Conservation (phyloP, 2,113 vertebrate species). For the rabbit (Oryctolagus cuniculus) region DNA sequence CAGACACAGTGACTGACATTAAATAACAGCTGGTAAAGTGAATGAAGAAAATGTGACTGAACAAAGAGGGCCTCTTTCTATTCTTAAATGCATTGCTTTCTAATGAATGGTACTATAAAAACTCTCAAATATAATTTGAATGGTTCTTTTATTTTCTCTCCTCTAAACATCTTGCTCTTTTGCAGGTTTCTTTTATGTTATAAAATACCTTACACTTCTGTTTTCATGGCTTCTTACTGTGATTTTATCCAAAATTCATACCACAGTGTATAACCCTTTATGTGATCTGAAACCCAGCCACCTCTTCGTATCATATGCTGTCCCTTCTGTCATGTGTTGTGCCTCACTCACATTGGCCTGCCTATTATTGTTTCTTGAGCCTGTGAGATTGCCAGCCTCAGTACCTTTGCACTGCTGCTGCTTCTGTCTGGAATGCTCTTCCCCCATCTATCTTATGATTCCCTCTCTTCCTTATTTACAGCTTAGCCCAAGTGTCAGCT, state of each 20-base stretch:
- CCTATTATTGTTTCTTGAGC: not conserved
- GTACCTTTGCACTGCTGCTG: not conserved
- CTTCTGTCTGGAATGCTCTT: not conserved
- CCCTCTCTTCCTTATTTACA: not conserved
- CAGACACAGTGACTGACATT: not conserved
- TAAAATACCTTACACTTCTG: not conserved
- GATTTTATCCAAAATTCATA: constrained; percentile 29
- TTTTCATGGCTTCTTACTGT: constrained; percentile 12
- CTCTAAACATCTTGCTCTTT: not conserved
- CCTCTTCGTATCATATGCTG: not conserved
- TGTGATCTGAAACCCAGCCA: not conserved
- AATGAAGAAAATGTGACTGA: constrained; percentile 48
- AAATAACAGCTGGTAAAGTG: constrained; percentile 7
- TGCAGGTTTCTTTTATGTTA: not conserved
- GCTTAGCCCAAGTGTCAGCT: not conserved
- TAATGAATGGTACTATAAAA: constrained; percentile 47
- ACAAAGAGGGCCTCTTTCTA: not conserved
- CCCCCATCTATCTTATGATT: not conserved
- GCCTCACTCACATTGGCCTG: not conserved
- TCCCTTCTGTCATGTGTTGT: not conserved
- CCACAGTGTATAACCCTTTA: not conserved
- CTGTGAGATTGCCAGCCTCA: not conserved
- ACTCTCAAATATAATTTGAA: not conserved
- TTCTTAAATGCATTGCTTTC: constrained; percentile 30
- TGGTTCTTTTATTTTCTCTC: not conserved